These are phyloP conservation scores for Priocnemis perturbator DNA, from an alignment of 2,888 invertebrate species.

Conservation along the genomic window DNA sequence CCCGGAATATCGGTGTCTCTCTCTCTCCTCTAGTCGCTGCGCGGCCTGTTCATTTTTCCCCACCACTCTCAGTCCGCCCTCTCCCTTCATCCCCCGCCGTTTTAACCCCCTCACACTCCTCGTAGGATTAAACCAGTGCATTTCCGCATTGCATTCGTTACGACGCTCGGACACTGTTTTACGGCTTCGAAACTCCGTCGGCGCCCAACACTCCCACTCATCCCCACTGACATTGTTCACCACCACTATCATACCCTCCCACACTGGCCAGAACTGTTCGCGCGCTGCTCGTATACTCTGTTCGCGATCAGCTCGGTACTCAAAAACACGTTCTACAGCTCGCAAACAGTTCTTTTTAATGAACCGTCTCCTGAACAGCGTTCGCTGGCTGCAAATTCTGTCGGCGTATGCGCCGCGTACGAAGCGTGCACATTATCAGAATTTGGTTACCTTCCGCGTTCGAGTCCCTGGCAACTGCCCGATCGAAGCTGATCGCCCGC, in stretches of 20 bases:
- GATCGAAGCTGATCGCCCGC: too few relatives aligned
- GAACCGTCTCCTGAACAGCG: too few relatives aligned
- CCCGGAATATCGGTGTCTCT: background rate
- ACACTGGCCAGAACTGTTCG: too few relatives aligned
- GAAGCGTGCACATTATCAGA: too few relatives aligned
- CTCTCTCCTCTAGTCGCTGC: background rate
- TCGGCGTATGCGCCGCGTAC: too few relatives aligned
- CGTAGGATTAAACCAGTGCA: conserved; percentile 22
- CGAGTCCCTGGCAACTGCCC: too few relatives aligned
- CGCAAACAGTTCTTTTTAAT: too few relatives aligned
- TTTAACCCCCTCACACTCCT: background rate
- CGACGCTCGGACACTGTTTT: conserved; percentile 27
- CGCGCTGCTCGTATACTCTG: too few relatives aligned
- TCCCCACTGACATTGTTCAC: background rate
- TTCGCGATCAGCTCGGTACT: too few relatives aligned
- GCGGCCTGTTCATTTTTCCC: background rate
- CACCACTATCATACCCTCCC: background rate
- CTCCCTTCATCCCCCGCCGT: background rate
- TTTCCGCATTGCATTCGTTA: conserved; percentile 33
- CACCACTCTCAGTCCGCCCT: background rate
- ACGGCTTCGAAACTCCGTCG: conserved; percentile 22
- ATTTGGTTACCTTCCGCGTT: too few relatives aligned
- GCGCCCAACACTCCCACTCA: background rate
- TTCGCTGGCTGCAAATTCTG: too few relatives aligned
- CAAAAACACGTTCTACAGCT: too few relatives aligned